phyloP scores from a whole-genome alignment of 1,140 invertebrate genomes.

The Euborellia annulipes region DNA sequence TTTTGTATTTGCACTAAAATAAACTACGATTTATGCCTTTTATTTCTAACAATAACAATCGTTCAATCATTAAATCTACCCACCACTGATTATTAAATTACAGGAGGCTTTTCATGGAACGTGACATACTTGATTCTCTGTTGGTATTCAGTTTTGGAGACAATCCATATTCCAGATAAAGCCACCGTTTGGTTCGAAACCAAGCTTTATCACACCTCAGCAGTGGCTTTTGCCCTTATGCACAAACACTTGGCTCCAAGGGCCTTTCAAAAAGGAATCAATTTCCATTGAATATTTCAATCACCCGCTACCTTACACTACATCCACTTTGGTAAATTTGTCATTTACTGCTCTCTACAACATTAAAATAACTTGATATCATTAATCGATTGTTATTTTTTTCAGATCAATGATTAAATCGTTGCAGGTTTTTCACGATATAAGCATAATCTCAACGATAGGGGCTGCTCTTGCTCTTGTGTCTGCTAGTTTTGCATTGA shows the following conservation, averaged over 20 bases:
- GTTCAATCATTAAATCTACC: too few species aligned
- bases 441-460: neutral
- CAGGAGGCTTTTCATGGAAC: too few species aligned
- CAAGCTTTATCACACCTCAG: conserved; percentile 27
- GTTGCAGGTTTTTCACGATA: neutral
- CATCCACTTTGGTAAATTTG: neutral
- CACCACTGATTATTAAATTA: too few species aligned
- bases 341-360: too few species aligned
- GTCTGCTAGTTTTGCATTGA: conserved; percentile 35
- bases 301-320: conserved; percentile 36
- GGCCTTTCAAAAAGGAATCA: too few species aligned
- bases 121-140: too few species aligned
- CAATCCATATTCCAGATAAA: too few species aligned
- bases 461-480: conserved; percentile 19
- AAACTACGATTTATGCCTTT: too few species aligned
- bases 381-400: neutral
- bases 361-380: conserved; percentile 4
- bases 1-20: too few species aligned
- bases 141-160: too few species aligned
- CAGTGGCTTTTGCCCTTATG: conserved; percentile 26
- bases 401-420: conserved; percentile 6
- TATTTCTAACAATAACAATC: too few species aligned
- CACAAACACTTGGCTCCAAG: conserved; percentile 27
- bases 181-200: too few species aligned
- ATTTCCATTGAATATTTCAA: conserved; percentile 34